Percentiles rank a stretch among this genome's conserved stretches.
Evolutionary conservation across 2,888 invertebrate genomes (phyloP).

Genomic region (Archips xylosteana): DNA sequence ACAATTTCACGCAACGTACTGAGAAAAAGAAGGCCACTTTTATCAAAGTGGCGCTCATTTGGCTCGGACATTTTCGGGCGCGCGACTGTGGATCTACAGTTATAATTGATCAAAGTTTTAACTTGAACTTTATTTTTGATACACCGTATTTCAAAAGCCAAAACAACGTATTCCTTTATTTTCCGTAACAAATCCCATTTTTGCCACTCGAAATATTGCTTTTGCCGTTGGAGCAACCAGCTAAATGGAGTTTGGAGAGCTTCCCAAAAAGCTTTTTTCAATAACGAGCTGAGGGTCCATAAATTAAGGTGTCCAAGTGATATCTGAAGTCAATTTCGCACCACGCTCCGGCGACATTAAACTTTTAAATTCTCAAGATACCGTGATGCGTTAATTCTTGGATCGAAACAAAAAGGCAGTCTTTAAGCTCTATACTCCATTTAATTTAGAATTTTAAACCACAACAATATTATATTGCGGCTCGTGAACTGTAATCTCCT

Average conservation of each 20-base stretch:
- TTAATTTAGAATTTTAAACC: too few species aligned
- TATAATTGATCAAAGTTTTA: too few species aligned
- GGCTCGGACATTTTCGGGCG: too few species aligned
- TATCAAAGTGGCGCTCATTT: too few species aligned
- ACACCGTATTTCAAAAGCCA: too few species aligned
- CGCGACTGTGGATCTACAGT: too few species aligned
- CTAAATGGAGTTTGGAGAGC: conserved; percentile 45
- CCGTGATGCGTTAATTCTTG: neutral
- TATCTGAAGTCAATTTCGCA: conserved; percentile 65
- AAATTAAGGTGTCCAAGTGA: conserved; percentile 61
- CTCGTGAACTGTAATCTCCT: too few species aligned
- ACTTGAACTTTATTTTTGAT: too few species aligned
- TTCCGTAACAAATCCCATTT: conserved; percentile 6
- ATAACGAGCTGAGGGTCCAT: conserved; percentile 68
- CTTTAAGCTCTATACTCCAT: neutral
- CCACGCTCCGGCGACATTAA: conserved; percentile 56
- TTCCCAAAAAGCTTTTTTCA: conserved; percentile 54
- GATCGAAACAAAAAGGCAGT: conserved; percentile 43
- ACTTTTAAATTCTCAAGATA: conserved; percentile 37
- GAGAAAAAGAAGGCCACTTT: too few species aligned
- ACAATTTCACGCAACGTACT: too few species aligned
- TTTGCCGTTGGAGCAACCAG: conserved; percentile 18
- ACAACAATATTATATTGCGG: too few species aligned
- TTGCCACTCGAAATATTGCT: conserved; percentile 5
- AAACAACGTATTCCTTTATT: neutral